Conservation (phyloP, 2,888 invertebrate genomes). For the Chaetogeoica ovagalla region DNA sequence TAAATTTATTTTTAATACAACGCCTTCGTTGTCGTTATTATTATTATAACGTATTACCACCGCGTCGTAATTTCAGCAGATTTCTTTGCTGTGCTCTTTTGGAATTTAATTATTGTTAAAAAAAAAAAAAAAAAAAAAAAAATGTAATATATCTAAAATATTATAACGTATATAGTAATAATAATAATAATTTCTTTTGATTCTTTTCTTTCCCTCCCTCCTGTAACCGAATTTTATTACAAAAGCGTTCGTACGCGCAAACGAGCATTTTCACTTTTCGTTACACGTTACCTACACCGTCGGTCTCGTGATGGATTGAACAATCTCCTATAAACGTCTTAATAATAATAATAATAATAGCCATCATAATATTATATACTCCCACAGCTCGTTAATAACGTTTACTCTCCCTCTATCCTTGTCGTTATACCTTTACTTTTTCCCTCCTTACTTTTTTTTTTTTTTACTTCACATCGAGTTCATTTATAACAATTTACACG, state of each 20-base stretch:
- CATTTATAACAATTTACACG: constrained; percentile 49
- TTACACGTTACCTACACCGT: constrained; percentile 16
- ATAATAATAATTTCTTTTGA: neutral
- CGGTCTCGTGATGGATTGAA: constrained; percentile 45
- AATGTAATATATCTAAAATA: too few species aligned
- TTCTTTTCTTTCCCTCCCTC: constrained; percentile 1
- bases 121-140: neutral
- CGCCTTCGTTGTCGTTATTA: constrained; percentile 15
- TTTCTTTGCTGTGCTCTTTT: too few species aligned
- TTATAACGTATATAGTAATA: too few species aligned
- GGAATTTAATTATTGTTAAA: constrained; percentile 12
- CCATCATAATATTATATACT: constrained; percentile 32
- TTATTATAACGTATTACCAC: neutral
- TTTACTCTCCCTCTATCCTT: constrained; percentile 18
- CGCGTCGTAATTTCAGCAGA: too few species aligned
- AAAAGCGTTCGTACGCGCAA: constrained; percentile 31
- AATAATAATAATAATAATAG: constrained; percentile 52
- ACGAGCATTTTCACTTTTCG: constrained; percentile 41
- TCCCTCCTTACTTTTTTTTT: neutral
- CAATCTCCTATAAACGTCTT: constrained; percentile 49
- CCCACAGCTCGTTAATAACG: constrained; percentile 45
- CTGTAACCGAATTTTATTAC: constrained; percentile 26
- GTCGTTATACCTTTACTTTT: constrained; percentile 10
- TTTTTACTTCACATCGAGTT: constrained; percentile 24
- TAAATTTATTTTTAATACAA: constrained; percentile 26